phyloP scores from a whole-genome alignment of 1,140 invertebrate genomes.

The Neoseiulus cucumeris region DNA sequence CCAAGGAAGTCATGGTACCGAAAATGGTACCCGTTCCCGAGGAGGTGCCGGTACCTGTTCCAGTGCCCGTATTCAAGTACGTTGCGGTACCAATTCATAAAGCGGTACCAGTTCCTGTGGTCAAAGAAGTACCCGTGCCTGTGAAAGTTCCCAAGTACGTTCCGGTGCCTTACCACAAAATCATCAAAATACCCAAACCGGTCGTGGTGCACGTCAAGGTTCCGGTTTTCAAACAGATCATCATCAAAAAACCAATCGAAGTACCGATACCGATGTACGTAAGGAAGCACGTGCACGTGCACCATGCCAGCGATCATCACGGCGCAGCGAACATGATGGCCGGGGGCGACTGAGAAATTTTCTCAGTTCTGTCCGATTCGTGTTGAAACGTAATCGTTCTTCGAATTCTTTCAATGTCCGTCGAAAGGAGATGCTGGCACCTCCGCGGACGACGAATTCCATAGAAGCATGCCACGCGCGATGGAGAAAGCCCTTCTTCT shows the following conservation, averaged over 20 bases:
- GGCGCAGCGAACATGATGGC: background rate
- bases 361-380: no score
- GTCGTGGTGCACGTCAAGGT: conserved; percentile 22
- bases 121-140: conserved; percentile 20
- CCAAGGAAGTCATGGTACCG: conserved; percentile 19
- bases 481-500: no score
- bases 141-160: conserved; percentile 22
- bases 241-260: conserved; percentile 23
- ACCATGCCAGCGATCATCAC: background rate
- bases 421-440: no score
- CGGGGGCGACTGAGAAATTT: background rate
- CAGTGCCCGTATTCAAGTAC: conserved; percentile 19
- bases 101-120: conserved; percentile 17
- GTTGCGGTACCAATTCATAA: conserved; percentile 19
- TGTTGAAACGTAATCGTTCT: no score
- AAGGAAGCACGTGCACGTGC: background rate
- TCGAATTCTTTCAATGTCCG: no score
- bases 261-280: conserved; percentile 21
- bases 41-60: conserved; percentile 18
- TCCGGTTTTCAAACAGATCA: conserved; percentile 22
- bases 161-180: conserved; percentile 22
- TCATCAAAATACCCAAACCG: conserved; percentile 23
- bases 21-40: conserved; percentile 21
- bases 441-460: no score
- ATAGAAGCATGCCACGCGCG: no score